Percentiles rank a stretch among this genome's conserved stretches.
phyloP scores from a whole-genome alignment of 2,113 vertebrate genomes.

The Anseranas semipalmata region DNA sequence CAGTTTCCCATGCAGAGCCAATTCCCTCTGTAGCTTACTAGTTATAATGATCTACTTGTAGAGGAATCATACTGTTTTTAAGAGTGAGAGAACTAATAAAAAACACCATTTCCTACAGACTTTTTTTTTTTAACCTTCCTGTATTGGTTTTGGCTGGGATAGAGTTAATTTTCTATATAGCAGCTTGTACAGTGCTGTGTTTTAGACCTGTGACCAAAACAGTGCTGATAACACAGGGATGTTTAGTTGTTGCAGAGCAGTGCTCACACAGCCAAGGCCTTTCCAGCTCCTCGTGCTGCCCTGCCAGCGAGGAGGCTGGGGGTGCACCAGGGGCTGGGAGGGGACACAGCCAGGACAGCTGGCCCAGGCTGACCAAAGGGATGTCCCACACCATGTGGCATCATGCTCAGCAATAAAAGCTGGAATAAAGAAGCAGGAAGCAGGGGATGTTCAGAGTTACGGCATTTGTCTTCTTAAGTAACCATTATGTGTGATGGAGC shows the following conservation, averaged over 20 bases:
- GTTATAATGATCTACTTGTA: not conserved
- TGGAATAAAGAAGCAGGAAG: not conserved
- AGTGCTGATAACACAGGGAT: not conserved
- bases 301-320: not conserved
- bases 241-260: not conserved
- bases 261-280: not conserved
- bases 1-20: not conserved
- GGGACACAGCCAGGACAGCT: not conserved
- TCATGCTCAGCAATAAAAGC: not conserved
- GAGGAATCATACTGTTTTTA: not conserved
- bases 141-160: not conserved
- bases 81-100: not conserved
- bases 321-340: not conserved
- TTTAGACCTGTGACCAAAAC: not conserved
- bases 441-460: not conserved
- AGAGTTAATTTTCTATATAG: not conserved
- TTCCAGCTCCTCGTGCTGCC: not conserved
- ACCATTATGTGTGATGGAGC: rapidly evolving
- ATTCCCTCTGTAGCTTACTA: not conserved
- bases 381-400: not conserved
- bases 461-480: not conserved
- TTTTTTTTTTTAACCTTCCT: not conserved
- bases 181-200: not conserved
- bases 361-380: not conserved
- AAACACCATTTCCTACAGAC: rapidly evolving